Evolutionary conservation across 1,140 invertebrate species (phyloP).

Genomic region (Trypoxylus dichotomus): DNA sequence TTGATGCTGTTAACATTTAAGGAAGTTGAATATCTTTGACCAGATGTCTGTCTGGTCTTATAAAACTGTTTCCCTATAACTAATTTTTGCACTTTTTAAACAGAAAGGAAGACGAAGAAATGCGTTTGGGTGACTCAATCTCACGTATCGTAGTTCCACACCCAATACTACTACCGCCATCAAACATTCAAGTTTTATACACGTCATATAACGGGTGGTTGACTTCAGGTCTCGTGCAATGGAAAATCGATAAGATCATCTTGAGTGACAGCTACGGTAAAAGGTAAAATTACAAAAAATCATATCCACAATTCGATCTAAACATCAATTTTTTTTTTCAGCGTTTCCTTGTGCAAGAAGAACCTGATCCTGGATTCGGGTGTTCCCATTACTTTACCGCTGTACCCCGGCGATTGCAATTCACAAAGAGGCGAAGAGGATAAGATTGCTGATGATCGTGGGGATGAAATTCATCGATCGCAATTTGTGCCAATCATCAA

Average conservation of each 20-base stretch:
- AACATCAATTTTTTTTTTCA: conserved; percentile 50
- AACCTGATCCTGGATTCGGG: conserved; percentile 75
- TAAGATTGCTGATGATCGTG: conserved; percentile 38
- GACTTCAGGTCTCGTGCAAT: conserved; percentile 76
- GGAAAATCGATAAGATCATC: conserved; percentile 81
- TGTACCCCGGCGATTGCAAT: conserved; percentile 78
- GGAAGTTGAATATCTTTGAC: too few species aligned
- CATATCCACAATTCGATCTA: not conserved
- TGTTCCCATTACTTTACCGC: conserved; percentile 67
- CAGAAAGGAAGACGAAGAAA: conserved; percentile 78
- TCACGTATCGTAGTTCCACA: conserved; percentile 85
- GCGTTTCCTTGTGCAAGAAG: conserved; percentile 77
- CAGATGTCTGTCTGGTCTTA: too few species aligned
- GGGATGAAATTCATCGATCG: conserved; percentile 32
- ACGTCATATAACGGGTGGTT: conserved; percentile 91
- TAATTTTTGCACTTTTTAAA: not conserved
- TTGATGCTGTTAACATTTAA: too few species aligned
- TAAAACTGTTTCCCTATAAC: too few species aligned
- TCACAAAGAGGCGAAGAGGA: conserved; percentile 50
- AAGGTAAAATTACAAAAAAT: conserved; percentile 56
- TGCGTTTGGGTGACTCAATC: conserved; percentile 69
- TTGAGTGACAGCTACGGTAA: conserved; percentile 85
- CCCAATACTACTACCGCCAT: conserved; percentile 75
- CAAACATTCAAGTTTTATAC: conserved; percentile 75
- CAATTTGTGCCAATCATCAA: conserved; percentile 25